Conservation (phyloP, 2,113 vertebrate species). For the Pterocles orientalis region DNA sequence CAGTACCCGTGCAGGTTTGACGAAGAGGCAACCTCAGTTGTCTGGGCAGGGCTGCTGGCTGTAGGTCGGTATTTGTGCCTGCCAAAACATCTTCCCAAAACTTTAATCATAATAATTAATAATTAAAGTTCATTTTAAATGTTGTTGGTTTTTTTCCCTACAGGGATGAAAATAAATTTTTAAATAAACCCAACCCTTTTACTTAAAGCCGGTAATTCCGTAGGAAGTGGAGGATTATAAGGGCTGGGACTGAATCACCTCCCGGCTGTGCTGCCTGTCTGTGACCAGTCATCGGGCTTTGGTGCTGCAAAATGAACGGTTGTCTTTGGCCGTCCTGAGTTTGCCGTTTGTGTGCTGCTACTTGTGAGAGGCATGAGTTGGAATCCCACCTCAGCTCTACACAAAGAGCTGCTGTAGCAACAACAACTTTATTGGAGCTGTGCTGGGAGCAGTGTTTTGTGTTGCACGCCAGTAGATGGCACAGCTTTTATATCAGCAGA, state of each 20-base stretch:
- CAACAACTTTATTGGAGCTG: neutral
- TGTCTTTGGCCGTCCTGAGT: fast-evolving
- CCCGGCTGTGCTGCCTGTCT: fast-evolving
- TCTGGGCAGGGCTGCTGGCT: neutral
- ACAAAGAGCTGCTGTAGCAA: neutral
- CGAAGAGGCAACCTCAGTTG: neutral
- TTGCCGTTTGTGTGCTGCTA: neutral
- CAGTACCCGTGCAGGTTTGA: neutral
- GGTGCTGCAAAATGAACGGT: neutral
- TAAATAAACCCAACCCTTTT: neutral
- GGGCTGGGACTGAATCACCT: neutral
- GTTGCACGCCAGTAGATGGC: slow-evolving; percentile 53
- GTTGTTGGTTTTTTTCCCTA: neutral
- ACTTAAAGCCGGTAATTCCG: neutral
- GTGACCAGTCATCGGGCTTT: neutral
- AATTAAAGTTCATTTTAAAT: neutral
- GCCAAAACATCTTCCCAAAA: neutral
- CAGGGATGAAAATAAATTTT: neutral
- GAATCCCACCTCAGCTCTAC: neutral
- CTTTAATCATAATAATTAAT: neutral
- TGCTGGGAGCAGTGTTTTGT: neutral
- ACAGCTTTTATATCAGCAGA: slow-evolving; percentile 39
- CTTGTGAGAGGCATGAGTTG: neutral
- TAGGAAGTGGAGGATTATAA: neutral
- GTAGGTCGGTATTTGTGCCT: neutral